Evolutionary conservation across 2,113 vertebrate genomes (phyloP).

Genomic region (Leptosomus discolor): DNA sequence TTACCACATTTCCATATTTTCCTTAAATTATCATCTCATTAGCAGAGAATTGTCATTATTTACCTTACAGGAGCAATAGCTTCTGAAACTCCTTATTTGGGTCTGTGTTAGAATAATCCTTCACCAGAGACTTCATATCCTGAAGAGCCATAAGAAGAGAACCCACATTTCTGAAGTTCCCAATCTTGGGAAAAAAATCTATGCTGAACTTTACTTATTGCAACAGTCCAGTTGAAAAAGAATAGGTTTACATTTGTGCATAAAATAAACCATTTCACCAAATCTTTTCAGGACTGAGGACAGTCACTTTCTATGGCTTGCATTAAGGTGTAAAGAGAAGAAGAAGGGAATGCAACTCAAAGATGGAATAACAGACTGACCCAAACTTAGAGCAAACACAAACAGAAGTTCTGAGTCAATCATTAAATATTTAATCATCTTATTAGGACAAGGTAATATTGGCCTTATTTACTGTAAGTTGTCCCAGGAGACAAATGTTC

Average conservation of each 20-base stretch:
- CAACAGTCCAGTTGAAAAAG: neutral
- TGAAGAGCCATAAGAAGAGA: neutral
- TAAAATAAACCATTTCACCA: neutral
- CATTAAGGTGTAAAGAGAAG: neutral
- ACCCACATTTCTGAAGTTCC: neutral
- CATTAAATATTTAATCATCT: neutral
- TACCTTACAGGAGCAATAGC: neutral
- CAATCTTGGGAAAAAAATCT: neutral
- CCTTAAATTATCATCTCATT: neutral
- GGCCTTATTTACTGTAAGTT: neutral
- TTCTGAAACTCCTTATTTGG: neutral
- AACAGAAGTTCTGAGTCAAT: neutral
- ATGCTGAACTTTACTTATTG: neutral
- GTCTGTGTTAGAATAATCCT: neutral
- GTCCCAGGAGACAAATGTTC: neutral
- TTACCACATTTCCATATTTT: neutral
- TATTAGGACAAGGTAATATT: neutral
- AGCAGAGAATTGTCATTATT: neutral
- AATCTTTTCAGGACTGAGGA: neutral
- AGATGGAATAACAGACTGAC: neutral
- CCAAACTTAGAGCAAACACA: neutral
- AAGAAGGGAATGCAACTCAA: neutral
- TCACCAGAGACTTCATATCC: neutral
- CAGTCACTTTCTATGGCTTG: neutral
- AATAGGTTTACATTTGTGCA: neutral